Conservation (phyloP, 2,797 vertebrate species). For the Enoplosus armatus region DNA sequence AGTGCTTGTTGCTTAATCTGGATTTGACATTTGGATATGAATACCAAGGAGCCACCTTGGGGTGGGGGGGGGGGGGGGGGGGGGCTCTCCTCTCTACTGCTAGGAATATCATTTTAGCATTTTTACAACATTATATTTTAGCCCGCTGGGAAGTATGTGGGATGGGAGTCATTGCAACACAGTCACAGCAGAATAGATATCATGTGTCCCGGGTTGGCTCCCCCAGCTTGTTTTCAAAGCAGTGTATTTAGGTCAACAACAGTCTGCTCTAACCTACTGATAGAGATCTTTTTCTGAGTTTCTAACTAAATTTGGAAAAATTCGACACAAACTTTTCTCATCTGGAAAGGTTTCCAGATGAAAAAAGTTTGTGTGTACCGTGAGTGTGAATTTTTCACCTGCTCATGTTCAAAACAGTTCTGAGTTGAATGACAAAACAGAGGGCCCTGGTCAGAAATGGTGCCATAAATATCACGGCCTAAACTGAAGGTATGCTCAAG, state of each 20-base stretch:
- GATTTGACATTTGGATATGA: background rate
- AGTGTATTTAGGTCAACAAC: constrained; percentile 72
- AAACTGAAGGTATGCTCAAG: constrained; percentile 55
- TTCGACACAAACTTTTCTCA: background rate
- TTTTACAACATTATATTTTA: constrained; percentile 32
- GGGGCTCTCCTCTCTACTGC: background rate
- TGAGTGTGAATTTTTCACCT: too few relatives aligned
- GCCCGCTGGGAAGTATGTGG: constrained; percentile 34
- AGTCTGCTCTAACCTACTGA: constrained; percentile 25
- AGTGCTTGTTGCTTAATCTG: background rate
- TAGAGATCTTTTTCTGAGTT: constrained; percentile 4
- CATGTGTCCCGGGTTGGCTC: constrained; percentile 68
- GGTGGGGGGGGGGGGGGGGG: too few relatives aligned
- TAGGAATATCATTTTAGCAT: constrained; percentile 13
- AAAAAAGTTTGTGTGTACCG: too few relatives aligned
- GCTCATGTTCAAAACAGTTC: constrained; percentile 3
- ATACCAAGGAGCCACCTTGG: accelerated
- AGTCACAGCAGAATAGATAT: constrained; percentile 62
- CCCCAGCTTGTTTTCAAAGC: constrained; percentile 73
- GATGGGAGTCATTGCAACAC: constrained; percentile 65
- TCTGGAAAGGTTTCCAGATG: background rate
- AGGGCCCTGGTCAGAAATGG: constrained; percentile 35
- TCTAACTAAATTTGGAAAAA: constrained; percentile 19
- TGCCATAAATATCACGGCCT: constrained; percentile 73
- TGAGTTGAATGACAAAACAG: constrained; percentile 15